Conservation (phyloP, 2,888 invertebrate genomes). For the Pterostichus madidus region DNA sequence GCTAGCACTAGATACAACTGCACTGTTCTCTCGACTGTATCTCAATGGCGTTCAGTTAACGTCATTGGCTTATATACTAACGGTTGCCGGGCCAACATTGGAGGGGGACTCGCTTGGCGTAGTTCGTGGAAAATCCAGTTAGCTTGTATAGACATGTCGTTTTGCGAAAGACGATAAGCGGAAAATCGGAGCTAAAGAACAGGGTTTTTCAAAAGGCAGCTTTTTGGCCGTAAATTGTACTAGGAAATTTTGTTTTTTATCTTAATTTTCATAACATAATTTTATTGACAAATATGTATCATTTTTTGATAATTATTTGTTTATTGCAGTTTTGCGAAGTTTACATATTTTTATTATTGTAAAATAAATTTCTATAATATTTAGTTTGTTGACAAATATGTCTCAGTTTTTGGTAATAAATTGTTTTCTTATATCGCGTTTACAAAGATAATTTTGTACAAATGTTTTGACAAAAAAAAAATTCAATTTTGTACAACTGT, state of each 20-base stretch:
- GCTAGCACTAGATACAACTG: neutral
- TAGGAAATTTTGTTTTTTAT: slow-evolving; percentile 12
- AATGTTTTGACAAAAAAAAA: too few relatives aligned
- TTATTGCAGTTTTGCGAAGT: too few relatives aligned
- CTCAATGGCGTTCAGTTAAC: neutral
- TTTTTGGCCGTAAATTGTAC: neutral
- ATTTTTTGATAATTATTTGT: too few relatives aligned
- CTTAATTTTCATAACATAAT: neutral
- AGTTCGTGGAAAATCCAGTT: slow-evolving; percentile 58
- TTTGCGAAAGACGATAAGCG: slow-evolving; percentile 54
- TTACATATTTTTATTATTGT: too few relatives aligned
- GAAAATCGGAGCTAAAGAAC: slow-evolving; percentile 41
- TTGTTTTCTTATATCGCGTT: too few relatives aligned
- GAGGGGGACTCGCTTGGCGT: slow-evolving; percentile 31
- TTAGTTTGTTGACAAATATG: too few relatives aligned
- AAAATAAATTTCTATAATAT: too few relatives aligned
- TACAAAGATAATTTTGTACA: too few relatives aligned
- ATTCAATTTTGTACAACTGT: too few relatives aligned
- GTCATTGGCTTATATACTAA: slow-evolving; percentile 42
- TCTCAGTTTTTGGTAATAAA: too few relatives aligned
- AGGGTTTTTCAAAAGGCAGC: slow-evolving; percentile 58
- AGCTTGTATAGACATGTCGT: slow-evolving; percentile 36
- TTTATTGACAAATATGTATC: slow-evolving; percentile 1
- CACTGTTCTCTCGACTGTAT: neutral
- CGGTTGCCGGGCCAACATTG: neutral